Base-by-base conservation (phyloP, 2,113 vertebrate genomes). In the Oreochromis spilurus region DNA sequence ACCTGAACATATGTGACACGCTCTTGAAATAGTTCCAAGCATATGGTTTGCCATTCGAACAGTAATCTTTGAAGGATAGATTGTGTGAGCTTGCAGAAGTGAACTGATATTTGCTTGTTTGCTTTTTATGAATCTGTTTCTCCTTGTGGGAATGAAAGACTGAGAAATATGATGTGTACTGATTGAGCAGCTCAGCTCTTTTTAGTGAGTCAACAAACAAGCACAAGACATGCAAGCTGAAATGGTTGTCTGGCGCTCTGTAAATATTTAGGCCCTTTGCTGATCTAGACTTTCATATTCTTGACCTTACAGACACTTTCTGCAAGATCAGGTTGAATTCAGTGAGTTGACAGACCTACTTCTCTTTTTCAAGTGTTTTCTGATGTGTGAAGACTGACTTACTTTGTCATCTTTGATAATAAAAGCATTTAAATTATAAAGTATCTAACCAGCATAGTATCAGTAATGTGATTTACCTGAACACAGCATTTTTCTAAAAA, bases 1-100 rank as follows among this genome's bases (percentile, higher is more conserved):
- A 88, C 57, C 85, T 93, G 88, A 94, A 81, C 88, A 78, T 83
- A 86, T 92, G 92, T 92, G 88, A 93, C 92, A 81, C 10, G 83
- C 85, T 93, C 87, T 93, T 82, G 81, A 92, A 83, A 14, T 67
- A 43, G 84, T 89, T 91, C 58, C 87, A 84, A 86, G 87, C 90
- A 85, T 83, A 87, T 60, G 40, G 81, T 84, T 88, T 82, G 84
- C 89, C 86, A 53, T 92, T 91, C 90, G 60, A 93, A 90, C 81
- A 48, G 60, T 88, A 86, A 90, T 92, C 79, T 87, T 83, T 34
- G n/a, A 87, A 84, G 82, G 83, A 81, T 48, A 82, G 81, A 29
- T 84, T 88, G 81, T 75, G 38, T 57, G 67, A 85, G 86, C 79
- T 84, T 2, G 81, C 16, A 70, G 54, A 81, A 86, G 60, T 54